Percentiles rank a stretch among this genome's conserved stretches.
These are phyloP conservation scores for Amphipyra berbera DNA, from an alignment of 2,888 invertebrate genomes.

Conservation along the genomic window DNA sequence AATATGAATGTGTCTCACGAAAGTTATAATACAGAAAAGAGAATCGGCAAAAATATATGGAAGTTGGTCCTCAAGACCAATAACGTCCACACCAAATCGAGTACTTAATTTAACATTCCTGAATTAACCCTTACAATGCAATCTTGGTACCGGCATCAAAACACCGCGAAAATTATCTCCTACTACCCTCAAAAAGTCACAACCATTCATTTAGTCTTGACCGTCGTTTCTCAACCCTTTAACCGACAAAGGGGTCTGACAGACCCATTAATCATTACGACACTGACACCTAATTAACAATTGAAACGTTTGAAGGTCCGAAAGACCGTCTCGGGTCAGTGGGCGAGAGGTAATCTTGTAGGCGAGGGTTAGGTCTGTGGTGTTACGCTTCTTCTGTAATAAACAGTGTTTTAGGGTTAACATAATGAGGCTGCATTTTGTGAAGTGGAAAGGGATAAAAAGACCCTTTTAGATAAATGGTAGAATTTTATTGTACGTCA, in stretches of 20 bases:
- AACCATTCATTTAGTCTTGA: constrained; percentile 60
- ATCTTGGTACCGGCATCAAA: constrained; percentile 25
- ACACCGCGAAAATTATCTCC: constrained; percentile 52
- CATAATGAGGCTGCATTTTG: constrained; percentile 9
- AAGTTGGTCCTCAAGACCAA: too few species aligned
- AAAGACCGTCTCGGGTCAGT: constrained; percentile 58
- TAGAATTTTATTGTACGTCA: too few species aligned
- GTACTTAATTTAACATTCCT: background rate
- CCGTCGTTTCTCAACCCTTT: constrained; percentile 63
- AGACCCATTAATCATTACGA: constrained; percentile 66
- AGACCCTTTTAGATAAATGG: too few species aligned
- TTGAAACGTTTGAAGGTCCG: constrained; percentile 64
- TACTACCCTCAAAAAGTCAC: constrained; percentile 50
- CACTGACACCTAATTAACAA: constrained; percentile 69
- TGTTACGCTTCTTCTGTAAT: constrained; percentile 37
- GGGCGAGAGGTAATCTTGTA: constrained; percentile 59
- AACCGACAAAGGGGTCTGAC: constrained; percentile 64
- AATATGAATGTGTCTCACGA: too few species aligned
- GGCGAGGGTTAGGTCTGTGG: constrained; percentile 27
- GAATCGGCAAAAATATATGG: too few species aligned
- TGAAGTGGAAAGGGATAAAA: background rate
- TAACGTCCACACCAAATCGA: too few species aligned
- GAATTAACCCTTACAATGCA: constrained; percentile 1
- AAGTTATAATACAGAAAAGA: too few species aligned
- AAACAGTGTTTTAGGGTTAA: constrained; percentile 28